Base-by-base conservation (phyloP, 2,888 invertebrate genomes). In the Thymelicus lineola region DNA sequence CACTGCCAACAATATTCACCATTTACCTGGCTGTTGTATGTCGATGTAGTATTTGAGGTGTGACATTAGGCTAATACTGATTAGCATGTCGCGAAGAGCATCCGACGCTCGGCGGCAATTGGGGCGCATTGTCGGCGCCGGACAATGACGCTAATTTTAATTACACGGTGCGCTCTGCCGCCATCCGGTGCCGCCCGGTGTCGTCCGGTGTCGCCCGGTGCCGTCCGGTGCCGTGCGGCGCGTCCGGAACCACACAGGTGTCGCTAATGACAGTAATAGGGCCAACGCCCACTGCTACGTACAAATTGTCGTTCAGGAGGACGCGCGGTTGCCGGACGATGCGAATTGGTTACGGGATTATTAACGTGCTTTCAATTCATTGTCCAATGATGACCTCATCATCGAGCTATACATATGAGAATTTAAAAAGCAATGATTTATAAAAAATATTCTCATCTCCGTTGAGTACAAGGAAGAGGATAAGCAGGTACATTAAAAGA, bases 61-160 rank as follows among this genome's bases (percentile, higher is more conserved):
- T 17, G 48, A 17, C 50, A 60, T 50, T 12, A 66, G 42, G 50
- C 59, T 36, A 60, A 50, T 38, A 20, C 50, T 50, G 58, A 66
- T 66, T 53, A 50, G 50, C 38, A 53, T 53, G 48, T 15, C 35
- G 35, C 46, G 45, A 15, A 36, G 38, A 42, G 63, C 55, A 10
- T 9, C 6, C 20, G 28, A 0, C 55, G 55, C 15, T 10, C 12
- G 35, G n/a, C 36, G 50, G 65, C 66, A 66, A 66, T 66, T 53
- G 58, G 14, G 20, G 50, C 36, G 48, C 48, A 61, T 57, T 61
- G 58, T 71, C 45, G 62, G 63, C 48, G 66, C 65, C 69, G 57
- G 66, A 77, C 77, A 77, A 77, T 77, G 73, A 57, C 20, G 71
- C 75, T 77, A 76, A 77, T 75, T 73, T 71, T 75, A 75, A 74